Base-by-base conservation (phyloP, 1,140 invertebrate species). In the Dendroctonus valens region DNA sequence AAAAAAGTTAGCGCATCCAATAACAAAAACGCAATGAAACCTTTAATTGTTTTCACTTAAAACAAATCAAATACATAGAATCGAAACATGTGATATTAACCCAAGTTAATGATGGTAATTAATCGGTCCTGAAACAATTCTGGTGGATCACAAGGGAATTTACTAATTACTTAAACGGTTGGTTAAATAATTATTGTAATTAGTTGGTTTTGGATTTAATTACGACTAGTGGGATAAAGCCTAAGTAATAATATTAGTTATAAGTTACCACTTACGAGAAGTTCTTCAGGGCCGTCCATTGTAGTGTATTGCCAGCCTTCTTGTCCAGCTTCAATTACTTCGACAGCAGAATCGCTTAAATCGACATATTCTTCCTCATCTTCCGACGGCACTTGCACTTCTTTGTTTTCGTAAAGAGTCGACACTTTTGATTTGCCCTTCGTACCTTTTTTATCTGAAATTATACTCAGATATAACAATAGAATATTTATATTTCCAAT, bases 301-400 rank as follows among this genome's bases (percentile, higher is more conserved):
- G 81, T 74, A 7, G 78, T 70, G 76, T 84, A 86, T 38, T 77
- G 65, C 83, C 84, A 86, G 40, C 78, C 75, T 51, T 76, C 67
- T 69, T 85, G 82, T 0, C 83, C 84, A 5, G 83, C 79, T 61
- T 74, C 59, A n/a, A 38, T 15, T 6, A 12, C 4, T 51, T 54
- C 40, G 51, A 62, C 38, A 44, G 46, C 15, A 6, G 14, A 14
- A 39, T 9, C 52, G 54, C 61, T 59, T 46, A 5, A 38, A n/a
- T 11, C 40, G 12, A 50, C 41, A 53, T 70, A 46, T 44, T 66
- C 68, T 51, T 69, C 62, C 65, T 72, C 60, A 7, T 66, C 63
- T 46, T 69, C 66, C 9, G 61, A 61, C 1, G 75, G 75, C 11
- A 72, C 59, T 67, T 76, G 75, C 0, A 70, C 71, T 12, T 58